Conservation (phyloP, 2,113 vertebrate species). For the Mustela nigripes region DNA sequence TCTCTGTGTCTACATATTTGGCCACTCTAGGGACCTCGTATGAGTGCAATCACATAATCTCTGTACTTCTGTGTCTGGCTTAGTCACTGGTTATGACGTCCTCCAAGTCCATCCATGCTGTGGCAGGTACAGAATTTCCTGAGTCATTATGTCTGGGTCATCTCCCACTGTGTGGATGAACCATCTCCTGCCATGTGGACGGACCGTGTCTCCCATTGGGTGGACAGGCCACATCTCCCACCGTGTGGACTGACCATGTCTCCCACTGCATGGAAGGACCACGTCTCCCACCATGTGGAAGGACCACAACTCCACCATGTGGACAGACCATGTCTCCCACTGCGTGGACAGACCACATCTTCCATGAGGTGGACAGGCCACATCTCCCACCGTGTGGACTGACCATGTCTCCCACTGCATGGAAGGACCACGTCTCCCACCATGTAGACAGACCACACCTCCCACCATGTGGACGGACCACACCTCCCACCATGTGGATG, state of each 20-base stretch:
- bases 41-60: accelerated
- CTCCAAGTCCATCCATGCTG: accelerated
- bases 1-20: accelerated
- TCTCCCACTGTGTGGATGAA: background rate
- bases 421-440: too few relatives aligned
- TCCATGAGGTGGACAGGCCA: too few relatives aligned
- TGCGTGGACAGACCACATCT: too few relatives aligned
- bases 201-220: background rate
- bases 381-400: too few relatives aligned
- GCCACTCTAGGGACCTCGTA: accelerated
- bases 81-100: accelerated
- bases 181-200: accelerated
- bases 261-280: too few relatives aligned
- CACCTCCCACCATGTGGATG: background rate
- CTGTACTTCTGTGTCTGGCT: background rate
- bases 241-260: too few relatives aligned
- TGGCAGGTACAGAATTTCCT: accelerated
- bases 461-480: accelerated
- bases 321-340: too few relatives aligned
- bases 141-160: accelerated
- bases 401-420: accelerated
- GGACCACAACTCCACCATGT: too few relatives aligned
- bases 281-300: too few relatives aligned
- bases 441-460: too few relatives aligned
- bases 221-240: too few relatives aligned